Evolutionary conservation across 2,113 vertebrate species (phyloP), one percentile per base, ranked within the genome.

Genomic region (Scolopax mira): DNA sequence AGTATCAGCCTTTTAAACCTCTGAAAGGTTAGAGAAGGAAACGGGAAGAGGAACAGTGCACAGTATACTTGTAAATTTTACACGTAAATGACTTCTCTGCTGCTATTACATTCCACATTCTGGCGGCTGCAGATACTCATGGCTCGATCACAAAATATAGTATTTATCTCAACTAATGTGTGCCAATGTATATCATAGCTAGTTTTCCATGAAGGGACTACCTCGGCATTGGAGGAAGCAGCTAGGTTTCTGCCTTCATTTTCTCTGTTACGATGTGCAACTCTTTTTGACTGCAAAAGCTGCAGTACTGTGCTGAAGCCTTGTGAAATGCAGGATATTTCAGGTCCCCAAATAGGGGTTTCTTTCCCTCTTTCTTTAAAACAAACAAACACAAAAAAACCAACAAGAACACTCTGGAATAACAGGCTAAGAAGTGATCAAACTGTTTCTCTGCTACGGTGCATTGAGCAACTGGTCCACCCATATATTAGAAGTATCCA

Each of bases 361-460:
- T 49, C 22, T 67, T 71, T 11, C 55, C 18, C 74, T 69, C 22
- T 84, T 85, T 70, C 6, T 81, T 48, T 41, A 62, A 89, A 86
- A 49, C 25, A 39, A 46, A 86, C 30, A 9, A 58, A 42, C 39
- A 9, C 39, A 41, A 41, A 41, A 41, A 10, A 42, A 42, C 41
- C 13, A 22, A 22, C 5, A 16, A 54, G 6, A 28, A 21, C 30
- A 54, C 67, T 62, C 6, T 35, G 27, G 93, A 82, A 18, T 64
- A 57, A 39, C 24, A 41, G 14, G 30, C 17, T 24, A 78, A 61
- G 35, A 46, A 48, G 14, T 23, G 19, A 12, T 42, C 35, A 25
- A 2, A 1, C 7, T 65, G 9, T 37, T 69, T 79, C 62, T 0
- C 0, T 33, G 52, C 16, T 61, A 37, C 57, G 24, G 33, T 46